phyloP scores from a whole-genome alignment of 2,888 invertebrate species.

The Oegoconia quadripuncta region DNA sequence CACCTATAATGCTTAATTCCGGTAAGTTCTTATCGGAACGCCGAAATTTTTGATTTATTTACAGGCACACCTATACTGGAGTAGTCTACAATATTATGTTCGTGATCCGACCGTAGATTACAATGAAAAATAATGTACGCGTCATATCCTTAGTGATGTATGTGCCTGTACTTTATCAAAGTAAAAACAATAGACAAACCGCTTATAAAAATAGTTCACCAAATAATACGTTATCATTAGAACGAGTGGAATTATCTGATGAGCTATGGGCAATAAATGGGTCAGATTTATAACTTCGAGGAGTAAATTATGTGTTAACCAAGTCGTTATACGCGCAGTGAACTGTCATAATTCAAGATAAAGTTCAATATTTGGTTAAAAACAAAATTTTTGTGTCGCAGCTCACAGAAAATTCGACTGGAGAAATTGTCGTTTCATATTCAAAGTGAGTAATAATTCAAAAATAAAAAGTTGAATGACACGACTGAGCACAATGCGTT shows the following conservation, averaged over 20 bases:
- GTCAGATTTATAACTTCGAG: conserved; percentile 61
- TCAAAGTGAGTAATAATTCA: conserved; percentile 10
- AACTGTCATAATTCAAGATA: conserved; percentile 23
- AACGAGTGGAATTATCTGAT: conserved; percentile 69
- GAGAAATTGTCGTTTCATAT: conserved; percentile 9
- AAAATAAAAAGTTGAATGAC: conserved; percentile 15
- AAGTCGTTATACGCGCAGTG: conserved; percentile 43
- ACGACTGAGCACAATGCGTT: conserved; percentile 19
- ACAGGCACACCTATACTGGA: conserved; percentile 24
- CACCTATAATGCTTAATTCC: conserved; percentile 47
- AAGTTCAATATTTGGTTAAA: conserved; percentile 5
- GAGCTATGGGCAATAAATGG: conserved; percentile 62
- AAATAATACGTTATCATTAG: conserved; percentile 12
- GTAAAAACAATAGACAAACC: conserved; percentile 20
- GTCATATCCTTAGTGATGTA: conserved; percentile 23
- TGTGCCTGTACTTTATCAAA: conserved; percentile 26
- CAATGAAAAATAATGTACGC: conserved; percentile 46
- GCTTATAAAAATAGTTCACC: conserved; percentile 11
- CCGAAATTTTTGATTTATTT: conserved; percentile 59
- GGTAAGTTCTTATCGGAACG: conserved; percentile 44
- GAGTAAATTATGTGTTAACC: conserved; percentile 51
- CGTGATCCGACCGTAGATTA: conserved; percentile 41
- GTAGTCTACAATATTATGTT: conserved; percentile 27
- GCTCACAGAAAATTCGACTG: not conserved
- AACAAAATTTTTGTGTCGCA: conserved; percentile 2